Evolutionary conservation across 92 coral and sea anemone species (phyloP), one percentile per base, ranked within the genome.

Genomic region (Paramuricea clavata): DNA sequence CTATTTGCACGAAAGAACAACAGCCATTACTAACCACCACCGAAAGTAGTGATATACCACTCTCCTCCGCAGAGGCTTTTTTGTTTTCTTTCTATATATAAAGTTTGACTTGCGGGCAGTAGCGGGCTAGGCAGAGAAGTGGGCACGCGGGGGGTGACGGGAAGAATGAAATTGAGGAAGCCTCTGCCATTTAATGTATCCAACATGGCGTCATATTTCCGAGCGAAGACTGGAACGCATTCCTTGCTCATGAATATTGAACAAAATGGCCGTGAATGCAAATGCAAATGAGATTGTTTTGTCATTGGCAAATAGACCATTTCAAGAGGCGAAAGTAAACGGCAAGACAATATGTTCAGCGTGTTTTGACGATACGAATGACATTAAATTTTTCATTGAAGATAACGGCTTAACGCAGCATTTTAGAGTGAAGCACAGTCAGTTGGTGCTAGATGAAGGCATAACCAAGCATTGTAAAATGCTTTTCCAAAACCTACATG

Each of bases 161-260:
- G n/a, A n/a, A n/a, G n/a, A n/a, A n/a, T n/a, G n/a, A n/a, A n/a
- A n/a, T n/a, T n/a, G n/a, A n/a, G n/a, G n/a, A n/a, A n/a, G n/a
- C n/a, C 78, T 73, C 78, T 73, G 30, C 78, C 56, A 73, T 6
- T 3, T 73, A 73, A 73, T 34, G 78, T 33, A 0, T 73, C 78
- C 74, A 68, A 30, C 12, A 30, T 34, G 74, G 44, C 44, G 74
- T 30, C 36, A 31, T 12, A 68, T 12, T 30, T 30, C 44, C 36
- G 74, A 25, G 44, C 9, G 39, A 0, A 19, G 69, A 28, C 27
- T 61, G 33, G 33, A n/a, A n/a, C n/a, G n/a, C n/a, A n/a, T n/a
- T n/a, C n/a, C n/a, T n/a, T n/a, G n/a, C n/a, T n/a, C n/a, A n/a
- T n/a, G n/a, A n/a, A n/a, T n/a, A n/a, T n/a, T n/a, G n/a, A n/a